These are phyloP conservation scores for Trichopoda pennipes DNA, from an alignment of 2,888 invertebrate genomes.

Conservation along the genomic window DNA sequence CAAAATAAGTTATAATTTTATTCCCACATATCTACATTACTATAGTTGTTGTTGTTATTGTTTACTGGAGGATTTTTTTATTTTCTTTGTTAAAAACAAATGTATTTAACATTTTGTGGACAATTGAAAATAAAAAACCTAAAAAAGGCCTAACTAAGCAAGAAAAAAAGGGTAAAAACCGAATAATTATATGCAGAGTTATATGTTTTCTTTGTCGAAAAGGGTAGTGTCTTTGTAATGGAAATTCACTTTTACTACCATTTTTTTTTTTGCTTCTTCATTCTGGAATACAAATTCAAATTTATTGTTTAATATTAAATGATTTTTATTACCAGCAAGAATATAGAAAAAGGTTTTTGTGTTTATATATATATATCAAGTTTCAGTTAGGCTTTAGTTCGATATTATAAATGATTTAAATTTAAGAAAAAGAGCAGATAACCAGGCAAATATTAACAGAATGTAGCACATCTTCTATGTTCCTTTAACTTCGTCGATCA, in stretches of 20 bases:
- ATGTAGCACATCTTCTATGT: too few relatives aligned
- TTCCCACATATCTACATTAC: slow-evolving; percentile 6
- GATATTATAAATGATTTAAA: too few relatives aligned
- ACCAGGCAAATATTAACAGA: too few relatives aligned
- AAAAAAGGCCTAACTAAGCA: slow-evolving; percentile 21
- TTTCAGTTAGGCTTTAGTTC: too few relatives aligned
- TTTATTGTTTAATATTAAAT: slow-evolving; percentile 13
- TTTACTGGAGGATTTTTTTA: not conserved
- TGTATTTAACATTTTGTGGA: slow-evolving; percentile 30
- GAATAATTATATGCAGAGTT: slow-evolving; percentile 48
- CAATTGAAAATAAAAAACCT: slow-evolving; percentile 23
- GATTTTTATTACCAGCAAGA: not conserved
- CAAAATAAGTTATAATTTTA: slow-evolving; percentile 51
- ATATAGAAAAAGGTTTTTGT: too few relatives aligned
- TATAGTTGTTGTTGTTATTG: not conserved
- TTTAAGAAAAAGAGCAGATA: too few relatives aligned
- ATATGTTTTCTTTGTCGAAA: slow-evolving; percentile 60
- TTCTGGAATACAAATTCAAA: slow-evolving; percentile 34
- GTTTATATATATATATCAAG: too few relatives aligned
- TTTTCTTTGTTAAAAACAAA: not conserved
- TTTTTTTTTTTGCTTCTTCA: slow-evolving; percentile 16
- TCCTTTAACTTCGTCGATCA: too few relatives aligned
- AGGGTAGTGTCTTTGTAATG: slow-evolving; percentile 62
- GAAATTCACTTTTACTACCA: slow-evolving; percentile 59
- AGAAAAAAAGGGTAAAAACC: slow-evolving; percentile 1